Evolutionary conservation across 2,888 invertebrate species (phyloP), one percentile per base, ranked within the genome.

Genomic region (Halictus quadricinctus): DNA sequence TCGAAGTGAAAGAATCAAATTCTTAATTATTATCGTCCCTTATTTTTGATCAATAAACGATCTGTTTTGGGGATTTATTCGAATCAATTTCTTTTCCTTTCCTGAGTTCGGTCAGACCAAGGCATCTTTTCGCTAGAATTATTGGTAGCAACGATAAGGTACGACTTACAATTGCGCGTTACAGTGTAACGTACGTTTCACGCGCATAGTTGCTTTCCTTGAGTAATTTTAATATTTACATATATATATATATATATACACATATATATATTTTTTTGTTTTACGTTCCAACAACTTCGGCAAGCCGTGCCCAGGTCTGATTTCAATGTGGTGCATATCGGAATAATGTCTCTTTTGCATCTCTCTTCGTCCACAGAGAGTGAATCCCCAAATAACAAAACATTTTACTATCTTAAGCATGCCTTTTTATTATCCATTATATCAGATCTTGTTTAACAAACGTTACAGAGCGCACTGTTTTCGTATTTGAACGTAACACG

Each of bases 11-110:
- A 92, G 87, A 92, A 93, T 92, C 93, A 92, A 93, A 92, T 91
- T 93, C 90, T 91, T 93, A 90, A 92, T 92, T 92, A 93, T 92
- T 92, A 93, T 93, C 92, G 88, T 93, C 91, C 92, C 93, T 93
- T 93, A 92, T 92, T 93, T 93, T 93, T 92, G 92, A 93, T 92
- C 91, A 93, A 93, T 92, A 93, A 93, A 93, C 91, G 91, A 92
- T 93, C 93, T 93, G 92, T 92, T 93, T 93, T 93, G 93, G 93
- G 93, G 93, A 93, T 91, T 90, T 87, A 87, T 85, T 86, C 87
- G 87, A 88, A 90, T 89, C 80, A 88, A 78, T 86, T 85, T 80
- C 72, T 76, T 87, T 88, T 86, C 88, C 85, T 87, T 84, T 86
- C 81, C 88, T 88, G 12, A 69, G 75, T 86, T 84, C 50, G 43